These are phyloP conservation scores for Corythaixoides concolor DNA, from an alignment of 2,113 vertebrate genomes.

Conservation along the genomic window DNA sequence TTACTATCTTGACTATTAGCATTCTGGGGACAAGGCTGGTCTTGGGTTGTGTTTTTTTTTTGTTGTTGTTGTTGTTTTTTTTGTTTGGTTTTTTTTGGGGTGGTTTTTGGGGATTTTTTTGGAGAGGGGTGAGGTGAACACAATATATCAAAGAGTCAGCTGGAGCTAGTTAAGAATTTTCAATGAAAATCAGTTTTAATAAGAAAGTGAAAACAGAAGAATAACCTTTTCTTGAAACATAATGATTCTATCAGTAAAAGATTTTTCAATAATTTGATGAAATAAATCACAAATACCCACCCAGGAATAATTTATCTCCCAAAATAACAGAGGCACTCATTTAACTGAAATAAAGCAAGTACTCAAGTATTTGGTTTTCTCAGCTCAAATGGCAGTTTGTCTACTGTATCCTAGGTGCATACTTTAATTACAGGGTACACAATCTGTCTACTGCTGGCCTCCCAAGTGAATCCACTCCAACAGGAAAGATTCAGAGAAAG, in stretches of 20 bases:
- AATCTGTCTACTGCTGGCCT: neutral
- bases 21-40: neutral
- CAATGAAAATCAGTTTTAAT: neutral
- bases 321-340: neutral
- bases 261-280: neutral
- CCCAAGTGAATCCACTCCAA: neutral
- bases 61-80: too few species aligned
- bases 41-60: too few species aligned
- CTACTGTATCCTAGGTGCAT: neutral
- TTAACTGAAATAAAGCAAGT: neutral
- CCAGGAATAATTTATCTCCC: neutral
- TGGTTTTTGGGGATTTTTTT: neutral
- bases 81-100: too few species aligned
- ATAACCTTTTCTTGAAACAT: neutral
- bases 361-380: neutral
- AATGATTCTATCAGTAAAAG: neutral
- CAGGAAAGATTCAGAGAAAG: neutral
- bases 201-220: neutral
- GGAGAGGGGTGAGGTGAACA: neutral
- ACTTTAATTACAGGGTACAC: neutral
- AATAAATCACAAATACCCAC: neutral
- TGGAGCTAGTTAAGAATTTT: neutral
- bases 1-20: neutral
- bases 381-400: neutral
- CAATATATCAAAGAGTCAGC: neutral